Evolutionary conservation across 2,797 vertebrate species (phyloP).

Genomic region (Urocyon cinereoargenteus): DNA sequence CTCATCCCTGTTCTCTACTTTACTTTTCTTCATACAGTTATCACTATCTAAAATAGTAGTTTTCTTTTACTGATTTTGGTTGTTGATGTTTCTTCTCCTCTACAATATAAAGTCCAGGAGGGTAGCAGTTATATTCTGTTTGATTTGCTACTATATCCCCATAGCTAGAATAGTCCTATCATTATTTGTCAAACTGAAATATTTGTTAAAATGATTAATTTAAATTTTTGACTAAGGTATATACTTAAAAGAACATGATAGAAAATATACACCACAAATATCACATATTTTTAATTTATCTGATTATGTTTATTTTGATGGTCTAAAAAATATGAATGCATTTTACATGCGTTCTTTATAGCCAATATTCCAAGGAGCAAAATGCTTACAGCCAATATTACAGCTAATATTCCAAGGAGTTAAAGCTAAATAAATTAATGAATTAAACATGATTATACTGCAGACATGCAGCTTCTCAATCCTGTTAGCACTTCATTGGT

Average conservation of each 20-base stretch:
- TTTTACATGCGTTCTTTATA: not conserved
- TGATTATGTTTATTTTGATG: not conserved
- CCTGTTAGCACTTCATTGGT: not conserved
- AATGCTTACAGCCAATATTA: not conserved
- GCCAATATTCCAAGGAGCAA: not conserved
- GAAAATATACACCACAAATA: not conserved
- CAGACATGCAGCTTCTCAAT: constrained; percentile 13
- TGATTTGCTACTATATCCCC: not conserved
- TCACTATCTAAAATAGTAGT: not conserved
- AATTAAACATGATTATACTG: not conserved
- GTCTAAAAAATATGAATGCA: not conserved
- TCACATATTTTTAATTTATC: not conserved
- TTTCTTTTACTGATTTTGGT: not conserved
- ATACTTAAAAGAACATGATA: not conserved
- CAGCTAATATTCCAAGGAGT: not conserved
- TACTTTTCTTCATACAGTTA: not conserved
- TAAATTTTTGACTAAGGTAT: not conserved
- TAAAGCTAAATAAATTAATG: constrained; percentile 1
- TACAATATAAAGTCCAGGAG: not conserved
- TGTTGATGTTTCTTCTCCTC: not conserved
- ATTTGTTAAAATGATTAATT: not conserved
- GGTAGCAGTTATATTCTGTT: not conserved
- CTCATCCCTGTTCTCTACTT: not conserved
- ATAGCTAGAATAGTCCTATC: not conserved
- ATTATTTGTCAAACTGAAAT: not conserved